Evolutionary conservation across 64 coral and sea anemone species (phyloP).

Genomic region (Actinia equina): DNA sequence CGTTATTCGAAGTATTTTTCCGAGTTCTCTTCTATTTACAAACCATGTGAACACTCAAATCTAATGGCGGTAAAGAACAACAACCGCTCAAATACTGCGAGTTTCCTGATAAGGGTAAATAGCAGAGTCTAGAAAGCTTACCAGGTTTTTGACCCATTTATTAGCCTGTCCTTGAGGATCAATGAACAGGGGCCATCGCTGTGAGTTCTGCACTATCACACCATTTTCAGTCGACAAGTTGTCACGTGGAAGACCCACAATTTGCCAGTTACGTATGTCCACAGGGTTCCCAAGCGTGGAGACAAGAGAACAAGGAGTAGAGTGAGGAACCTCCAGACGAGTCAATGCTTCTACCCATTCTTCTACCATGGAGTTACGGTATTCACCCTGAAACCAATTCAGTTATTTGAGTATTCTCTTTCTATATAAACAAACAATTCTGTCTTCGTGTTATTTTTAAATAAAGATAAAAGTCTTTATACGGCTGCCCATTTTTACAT

Average conservation of each 20-base stretch:
- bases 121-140: slow-evolving; percentile 36
- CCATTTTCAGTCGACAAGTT: slow-evolving; percentile 91
- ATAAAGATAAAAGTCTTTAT: no score
- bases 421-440: background rate
- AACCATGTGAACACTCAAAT: no score
- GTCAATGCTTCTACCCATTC: slow-evolving; percentile 75
- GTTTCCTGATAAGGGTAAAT: no score
- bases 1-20: no score
- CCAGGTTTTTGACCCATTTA: slow-evolving; percentile 96
- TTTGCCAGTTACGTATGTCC: slow-evolving; percentile 97
- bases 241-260: slow-evolving; percentile 88
- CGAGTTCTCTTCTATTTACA: no score
- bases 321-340: slow-evolving; percentile 85
- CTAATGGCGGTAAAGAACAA: no score
- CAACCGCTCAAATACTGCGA: no score
- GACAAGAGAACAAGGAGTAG: slow-evolving; percentile 75
- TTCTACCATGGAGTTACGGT: slow-evolving; percentile 84
- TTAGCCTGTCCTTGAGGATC: slow-evolving; percentile 98
- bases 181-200: slow-evolving; percentile 95
- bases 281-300: slow-evolving; percentile 90
- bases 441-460: no score
- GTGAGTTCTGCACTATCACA: slow-evolving; percentile 92
- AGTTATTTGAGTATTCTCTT: background rate
- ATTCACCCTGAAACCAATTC: slow-evolving; percentile 70
- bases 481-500: no score